These are phyloP conservation scores for Crotophaga sulcirostris DNA, from an alignment of 2,113 vertebrate genomes.

Conservation along the genomic window DNA sequence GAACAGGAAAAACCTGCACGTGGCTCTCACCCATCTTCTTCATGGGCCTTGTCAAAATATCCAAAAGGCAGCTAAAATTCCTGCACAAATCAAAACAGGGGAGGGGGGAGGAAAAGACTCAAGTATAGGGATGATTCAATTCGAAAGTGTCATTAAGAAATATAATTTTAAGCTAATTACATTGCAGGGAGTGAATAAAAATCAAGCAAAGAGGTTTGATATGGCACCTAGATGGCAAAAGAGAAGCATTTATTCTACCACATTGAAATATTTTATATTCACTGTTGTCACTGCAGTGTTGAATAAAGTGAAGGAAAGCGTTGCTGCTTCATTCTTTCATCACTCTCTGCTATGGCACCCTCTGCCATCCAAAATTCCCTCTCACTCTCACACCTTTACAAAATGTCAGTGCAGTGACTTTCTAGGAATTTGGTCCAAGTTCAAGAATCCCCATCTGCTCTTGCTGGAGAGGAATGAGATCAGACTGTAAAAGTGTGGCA, in stretches of 20 bases:
- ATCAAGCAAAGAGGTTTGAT: background rate
- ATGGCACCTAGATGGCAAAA: background rate
- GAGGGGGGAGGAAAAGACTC: background rate
- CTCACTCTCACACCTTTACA: conserved; percentile 33
- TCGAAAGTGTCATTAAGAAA: background rate
- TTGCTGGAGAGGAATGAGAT: background rate
- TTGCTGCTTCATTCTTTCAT: background rate
- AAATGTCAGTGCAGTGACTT: conserved; percentile 33
- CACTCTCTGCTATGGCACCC: background rate
- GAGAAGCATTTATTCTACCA: background rate
- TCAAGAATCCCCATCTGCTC: conserved; percentile 58
- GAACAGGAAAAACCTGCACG: background rate
- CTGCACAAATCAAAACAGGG: background rate
- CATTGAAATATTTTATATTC: background rate
- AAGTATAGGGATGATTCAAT: background rate
- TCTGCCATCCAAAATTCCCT: conserved; percentile 4
- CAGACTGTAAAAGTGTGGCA: conserved; percentile 30
- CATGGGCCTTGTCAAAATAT: background rate
- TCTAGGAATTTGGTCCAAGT: conserved; percentile 53
- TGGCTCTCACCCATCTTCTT: background rate
- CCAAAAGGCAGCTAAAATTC: background rate
- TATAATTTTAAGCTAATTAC: background rate
- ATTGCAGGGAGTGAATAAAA: accelerated
- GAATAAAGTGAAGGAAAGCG: background rate
- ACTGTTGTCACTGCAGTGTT: accelerated